phyloP scores from a whole-genome alignment of 1,140 invertebrate genomes.

The Danaus plexippus region DNA sequence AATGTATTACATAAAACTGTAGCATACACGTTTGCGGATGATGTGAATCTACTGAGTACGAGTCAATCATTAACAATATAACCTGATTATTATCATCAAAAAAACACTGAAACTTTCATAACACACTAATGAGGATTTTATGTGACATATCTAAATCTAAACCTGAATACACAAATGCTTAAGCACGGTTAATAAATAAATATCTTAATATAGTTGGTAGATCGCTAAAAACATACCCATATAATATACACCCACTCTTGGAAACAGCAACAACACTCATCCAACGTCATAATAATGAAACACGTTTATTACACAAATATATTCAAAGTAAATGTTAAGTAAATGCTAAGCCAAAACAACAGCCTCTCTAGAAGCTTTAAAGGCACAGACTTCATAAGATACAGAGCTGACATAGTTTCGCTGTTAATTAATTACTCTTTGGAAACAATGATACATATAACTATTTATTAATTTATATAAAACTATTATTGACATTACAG shows the following conservation, averaged over 20 bases:
- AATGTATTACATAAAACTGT: conserved; percentile 18
- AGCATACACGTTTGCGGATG: too few species aligned
- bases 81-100: too few species aligned
- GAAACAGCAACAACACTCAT: conserved; percentile 18
- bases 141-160: too few species aligned
- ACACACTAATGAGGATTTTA: too few species aligned
- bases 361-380: conserved; percentile 51
- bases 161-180: too few species aligned
- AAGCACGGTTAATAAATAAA: conserved; percentile 12
- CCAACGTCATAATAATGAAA: too few species aligned
- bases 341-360: conserved; percentile 43
- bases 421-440: conserved; percentile 33
- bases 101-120: too few species aligned
- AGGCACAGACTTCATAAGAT: conserved; percentile 69
- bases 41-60: too few species aligned
- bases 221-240: conserved; percentile 13
- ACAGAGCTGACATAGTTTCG: conserved; percentile 34
- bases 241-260: conserved; percentile 3
- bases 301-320: too few species aligned
- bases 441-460: conserved; percentile 22
- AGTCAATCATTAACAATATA: too few species aligned
- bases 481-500: background rate
- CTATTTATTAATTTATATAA: conserved; percentile 11
- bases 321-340: conserved; percentile 16
- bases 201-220: conserved; percentile 14